phyloP scores from a whole-genome alignment of 2,113 vertebrate genomes.

The Centropristis striata region DNA sequence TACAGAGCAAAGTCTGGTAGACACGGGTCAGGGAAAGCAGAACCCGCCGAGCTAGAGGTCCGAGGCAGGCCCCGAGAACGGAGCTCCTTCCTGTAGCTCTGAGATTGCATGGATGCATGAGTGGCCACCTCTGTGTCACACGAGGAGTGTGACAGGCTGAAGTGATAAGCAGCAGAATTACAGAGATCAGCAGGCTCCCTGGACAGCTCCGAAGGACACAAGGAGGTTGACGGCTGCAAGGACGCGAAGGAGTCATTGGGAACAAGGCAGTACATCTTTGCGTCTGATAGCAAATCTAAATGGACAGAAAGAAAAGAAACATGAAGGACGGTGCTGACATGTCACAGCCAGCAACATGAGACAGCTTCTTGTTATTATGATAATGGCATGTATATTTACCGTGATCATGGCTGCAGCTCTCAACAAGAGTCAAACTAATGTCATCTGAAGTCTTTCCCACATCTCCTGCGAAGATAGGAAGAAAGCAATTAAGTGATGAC shows the following conservation, averaged over 20 bases:
- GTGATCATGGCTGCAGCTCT: constrained; percentile 97
- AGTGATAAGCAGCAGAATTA: constrained; percentile 88
- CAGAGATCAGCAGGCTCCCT: constrained; percentile 88
- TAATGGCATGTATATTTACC: constrained; percentile 82
- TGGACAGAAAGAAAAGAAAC: constrained; percentile 5
- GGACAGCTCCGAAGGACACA: constrained; percentile 92
- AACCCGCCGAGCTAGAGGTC: constrained; percentile 96
- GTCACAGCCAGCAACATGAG: background rate
- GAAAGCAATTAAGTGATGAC: constrained; percentile 42
- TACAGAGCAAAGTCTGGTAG: constrained; percentile 93
- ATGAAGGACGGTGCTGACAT: background rate
- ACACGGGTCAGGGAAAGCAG: constrained; percentile 94
- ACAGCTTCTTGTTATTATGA: background rate
- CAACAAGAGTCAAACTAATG: constrained; percentile 95
- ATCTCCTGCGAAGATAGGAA: constrained; percentile 85
- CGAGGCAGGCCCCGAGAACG: constrained; percentile 95
- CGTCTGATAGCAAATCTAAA: constrained; percentile 93
- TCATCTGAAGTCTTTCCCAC: constrained; percentile 94
- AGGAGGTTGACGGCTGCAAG: constrained; percentile 94
- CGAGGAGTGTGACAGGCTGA: constrained; percentile 90
- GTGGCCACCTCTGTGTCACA: constrained; percentile 91
- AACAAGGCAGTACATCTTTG: constrained; percentile 96
- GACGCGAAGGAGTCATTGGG: constrained; percentile 98
- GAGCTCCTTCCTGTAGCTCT: constrained; percentile 95
- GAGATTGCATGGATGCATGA: constrained; percentile 91